Base-by-base conservation (phyloP, 1,140 invertebrate species). In the Apis laboriosa region DNA sequence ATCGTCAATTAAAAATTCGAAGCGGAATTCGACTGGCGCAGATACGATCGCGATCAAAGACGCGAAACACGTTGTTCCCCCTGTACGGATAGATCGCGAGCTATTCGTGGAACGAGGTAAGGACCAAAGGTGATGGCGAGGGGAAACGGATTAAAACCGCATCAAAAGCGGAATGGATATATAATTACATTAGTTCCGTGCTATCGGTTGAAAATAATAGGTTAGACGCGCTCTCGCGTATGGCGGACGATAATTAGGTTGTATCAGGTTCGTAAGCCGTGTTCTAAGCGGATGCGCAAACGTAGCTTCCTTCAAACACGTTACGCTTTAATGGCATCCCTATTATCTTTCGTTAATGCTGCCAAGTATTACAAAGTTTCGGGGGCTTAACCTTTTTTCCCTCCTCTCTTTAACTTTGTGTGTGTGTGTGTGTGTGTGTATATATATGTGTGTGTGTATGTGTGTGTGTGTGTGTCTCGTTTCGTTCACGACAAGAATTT, bases 131-230 rank as follows among this genome's bases (percentile, higher is more conserved):
- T 24, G 43, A n/a, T 34, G 71, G 51, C 68, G 60, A 53, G 77
- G 73, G 67, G 86, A 90, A 92, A 85, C 90, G 89, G 89, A 91
- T 92, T 92, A 91, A 91, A 92, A 90, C 91, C 89, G 90, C 91
- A 92, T 93, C 92, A 92, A 92, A 91, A 90, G 91, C 88, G 86
- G 89, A 90, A 92, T 93, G 90, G 92, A 92, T 93, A 89, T 92
- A 92, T 94, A 93, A 93, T 94, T 93, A 93, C 88, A 91, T 92
- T 92, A 90, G 89, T 58, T 83, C 84, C 85, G 84, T 90, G 88
- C 87, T 92, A 93, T 92, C 90, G 90, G 90, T 88, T 92, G 88
- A 92, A 93, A 92, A 93, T 94, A 93, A 93, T 92, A 92, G 90
- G 89, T 90, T 90, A 88, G 91, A 88, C 86, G 86, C 84, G 88